Evolutionary conservation across 2,797 vertebrate species (phyloP).

Genomic region (Eurystomus glaucurus): DNA sequence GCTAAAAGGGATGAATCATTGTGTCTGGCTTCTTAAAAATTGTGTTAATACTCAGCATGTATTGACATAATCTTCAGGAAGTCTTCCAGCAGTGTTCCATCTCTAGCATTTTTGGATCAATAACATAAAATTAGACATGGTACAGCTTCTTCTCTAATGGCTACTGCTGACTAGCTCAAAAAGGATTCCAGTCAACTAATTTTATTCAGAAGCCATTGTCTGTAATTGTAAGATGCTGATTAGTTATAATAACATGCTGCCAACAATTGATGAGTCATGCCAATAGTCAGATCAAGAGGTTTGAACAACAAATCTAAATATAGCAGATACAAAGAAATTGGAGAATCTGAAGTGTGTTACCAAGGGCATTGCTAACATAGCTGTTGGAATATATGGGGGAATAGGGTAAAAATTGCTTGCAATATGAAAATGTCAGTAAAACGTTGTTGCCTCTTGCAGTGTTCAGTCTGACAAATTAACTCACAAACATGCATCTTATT

Average conservation of each 20-base stretch:
- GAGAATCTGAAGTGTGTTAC: neutral
- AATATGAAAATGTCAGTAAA: neutral
- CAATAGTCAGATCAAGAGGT: slow-evolving; percentile 24
- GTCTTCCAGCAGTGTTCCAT: slow-evolving; percentile 42
- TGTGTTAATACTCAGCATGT: neutral
- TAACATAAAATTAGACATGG: slow-evolving; percentile 29
- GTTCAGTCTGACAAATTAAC: slow-evolving; percentile 2
- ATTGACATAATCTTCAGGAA: slow-evolving; percentile 50
- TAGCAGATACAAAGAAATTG: neutral
- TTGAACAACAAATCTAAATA: slow-evolving; percentile 24
- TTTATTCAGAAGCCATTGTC: slow-evolving; percentile 18
- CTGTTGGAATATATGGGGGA: neutral
- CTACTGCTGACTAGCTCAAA: neutral
- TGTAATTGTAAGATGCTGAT: slow-evolving; percentile 36
- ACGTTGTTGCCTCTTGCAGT: neutral
- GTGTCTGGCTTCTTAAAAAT: slow-evolving; percentile 2
- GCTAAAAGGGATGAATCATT: slow-evolving; percentile 9
- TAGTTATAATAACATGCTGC: slow-evolving; percentile 31
- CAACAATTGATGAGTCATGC: slow-evolving; percentile 20
- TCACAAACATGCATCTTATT: neutral
- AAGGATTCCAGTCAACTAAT: neutral
- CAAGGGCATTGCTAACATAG: neutral
- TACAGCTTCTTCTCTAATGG: slow-evolving; percentile 6
- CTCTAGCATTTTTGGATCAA: slow-evolving; percentile 47
- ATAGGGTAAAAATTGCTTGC: neutral